Conservation (phyloP, 1,140 invertebrate species). For the Neodiprion pinetum region DNA sequence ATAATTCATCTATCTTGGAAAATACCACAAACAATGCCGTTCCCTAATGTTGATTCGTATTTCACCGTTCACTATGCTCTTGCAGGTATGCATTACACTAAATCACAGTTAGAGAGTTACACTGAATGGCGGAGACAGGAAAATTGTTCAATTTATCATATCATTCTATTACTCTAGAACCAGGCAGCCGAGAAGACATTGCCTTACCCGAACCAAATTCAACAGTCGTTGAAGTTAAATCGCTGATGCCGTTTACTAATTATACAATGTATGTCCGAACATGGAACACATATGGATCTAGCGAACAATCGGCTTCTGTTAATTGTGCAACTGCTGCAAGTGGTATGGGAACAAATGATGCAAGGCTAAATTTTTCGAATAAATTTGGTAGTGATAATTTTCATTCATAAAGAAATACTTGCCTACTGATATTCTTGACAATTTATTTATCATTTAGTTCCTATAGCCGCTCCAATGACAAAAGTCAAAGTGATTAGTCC, state of each 20-base stretch:
- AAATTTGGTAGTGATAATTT: constrained; percentile 5
- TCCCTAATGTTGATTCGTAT: constrained; percentile 66
- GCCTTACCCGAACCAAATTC: constrained; percentile 60
- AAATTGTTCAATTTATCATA: background rate
- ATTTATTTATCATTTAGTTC: constrained; percentile 57
- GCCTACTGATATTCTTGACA: constrained; percentile 3
- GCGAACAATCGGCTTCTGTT: constrained; percentile 68
- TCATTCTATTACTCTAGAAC: constrained; percentile 36
- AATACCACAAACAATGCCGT: constrained; percentile 54
- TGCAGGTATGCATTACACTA: constrained; percentile 56
- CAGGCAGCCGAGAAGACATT: constrained; percentile 66
- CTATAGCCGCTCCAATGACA: constrained; percentile 65
- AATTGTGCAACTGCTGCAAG: constrained; percentile 68
- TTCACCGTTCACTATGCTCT: constrained; percentile 68
- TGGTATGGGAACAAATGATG: constrained; percentile 55
- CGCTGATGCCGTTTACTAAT: constrained; percentile 70
- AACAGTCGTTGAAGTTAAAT: constrained; percentile 61
- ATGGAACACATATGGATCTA: constrained; percentile 68
- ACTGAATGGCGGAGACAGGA: background rate
- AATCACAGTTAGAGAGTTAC: constrained; percentile 10
- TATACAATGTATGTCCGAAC: constrained; percentile 73
- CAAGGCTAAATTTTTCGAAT: background rate
- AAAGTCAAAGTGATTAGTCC: constrained; percentile 60
- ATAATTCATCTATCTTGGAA: constrained; percentile 68
- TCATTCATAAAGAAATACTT: background rate